These are phyloP conservation scores for Adela reaumurella DNA, from an alignment of 2,888 invertebrate genomes.

Conservation along the genomic window DNA sequence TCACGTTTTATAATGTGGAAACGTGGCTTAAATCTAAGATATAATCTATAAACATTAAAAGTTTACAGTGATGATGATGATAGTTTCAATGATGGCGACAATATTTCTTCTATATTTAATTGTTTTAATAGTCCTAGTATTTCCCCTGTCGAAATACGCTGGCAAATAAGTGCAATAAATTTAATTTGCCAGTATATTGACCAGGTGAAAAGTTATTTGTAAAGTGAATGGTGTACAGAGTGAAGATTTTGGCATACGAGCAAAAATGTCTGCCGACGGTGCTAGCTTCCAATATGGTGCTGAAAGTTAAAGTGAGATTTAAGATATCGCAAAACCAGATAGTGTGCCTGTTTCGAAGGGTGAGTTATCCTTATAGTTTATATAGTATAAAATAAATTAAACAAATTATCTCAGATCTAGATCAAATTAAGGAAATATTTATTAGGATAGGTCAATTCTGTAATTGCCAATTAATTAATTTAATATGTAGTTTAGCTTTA, in stretches of 20 bases:
- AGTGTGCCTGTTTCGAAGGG: slow-evolving; percentile 58
- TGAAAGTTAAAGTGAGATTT: slow-evolving; percentile 55
- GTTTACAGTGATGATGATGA: too few species aligned
- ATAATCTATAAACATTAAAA: too few species aligned
- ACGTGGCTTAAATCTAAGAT: too few species aligned
- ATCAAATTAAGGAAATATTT: too few species aligned
- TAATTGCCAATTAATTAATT: too few species aligned
- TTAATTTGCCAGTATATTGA: slow-evolving; percentile 2
- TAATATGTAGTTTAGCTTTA: too few species aligned
- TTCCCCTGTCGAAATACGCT: slow-evolving; percentile 39
- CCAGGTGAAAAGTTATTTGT: neutral
- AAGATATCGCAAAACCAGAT: slow-evolving; percentile 58
- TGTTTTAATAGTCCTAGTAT: slow-evolving; percentile 32
- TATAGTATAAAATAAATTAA: too few species aligned
- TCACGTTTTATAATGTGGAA: too few species aligned
- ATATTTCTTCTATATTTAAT: slow-evolving; percentile 38
- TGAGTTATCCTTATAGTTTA: too few species aligned
- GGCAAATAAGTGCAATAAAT: slow-evolving; percentile 2
- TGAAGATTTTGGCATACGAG: slow-evolving; percentile 34
- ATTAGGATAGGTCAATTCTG: too few species aligned
- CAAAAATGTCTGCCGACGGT: slow-evolving; percentile 36
- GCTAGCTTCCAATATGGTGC: slow-evolving; percentile 48
- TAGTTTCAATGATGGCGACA: slow-evolving; percentile 28
- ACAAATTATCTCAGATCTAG: too few species aligned
- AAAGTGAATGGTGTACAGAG: slow-evolving; percentile 3